A percentile compares a stretch with the other conserved stretches of the same genome.
Evolutionary conservation across 53 echinoderm and acorn worm species (phyloP).

Genomic region (Pentamera pediparva): DNA sequence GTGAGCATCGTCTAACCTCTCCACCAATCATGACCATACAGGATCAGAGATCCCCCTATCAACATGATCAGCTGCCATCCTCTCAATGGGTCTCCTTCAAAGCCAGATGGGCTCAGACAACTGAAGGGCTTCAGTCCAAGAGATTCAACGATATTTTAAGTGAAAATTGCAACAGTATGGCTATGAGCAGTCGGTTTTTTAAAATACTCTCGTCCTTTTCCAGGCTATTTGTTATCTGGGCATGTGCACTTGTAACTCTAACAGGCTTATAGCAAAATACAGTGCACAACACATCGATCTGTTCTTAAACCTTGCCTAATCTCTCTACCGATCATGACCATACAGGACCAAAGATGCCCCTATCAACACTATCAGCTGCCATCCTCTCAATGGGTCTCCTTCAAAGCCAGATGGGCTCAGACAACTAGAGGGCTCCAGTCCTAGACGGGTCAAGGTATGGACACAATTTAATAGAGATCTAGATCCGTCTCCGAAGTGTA

Average conservation of each 20-base stretch:
- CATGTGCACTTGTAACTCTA: not conserved
- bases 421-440: slow-evolving; percentile 13
- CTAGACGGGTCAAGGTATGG: slow-evolving; percentile 18
- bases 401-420: slow-evolving; percentile 43
- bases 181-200: too few relatives aligned
- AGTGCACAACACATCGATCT: not conserved
- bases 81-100: slow-evolving; percentile 63
- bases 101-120: slow-evolving; percentile 45
- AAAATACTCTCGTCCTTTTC: too few relatives aligned
- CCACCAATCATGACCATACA: too few relatives aligned
- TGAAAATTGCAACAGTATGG: too few relatives aligned
- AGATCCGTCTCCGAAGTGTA: too few relatives aligned
- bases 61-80: slow-evolving; percentile 79
- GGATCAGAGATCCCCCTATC: slow-evolving; percentile 61
- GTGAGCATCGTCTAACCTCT: too few relatives aligned
- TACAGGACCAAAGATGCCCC: slow-evolving; percentile 69
- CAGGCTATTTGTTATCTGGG: too few relatives aligned
- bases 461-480: too few relatives aligned
- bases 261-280: not conserved
- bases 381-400: slow-evolving; percentile 76
- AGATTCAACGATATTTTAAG: too few relatives aligned
- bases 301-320: too few relatives aligned
- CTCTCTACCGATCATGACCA: too few relatives aligned
- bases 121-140: slow-evolving; percentile 12
- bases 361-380: slow-evolving; percentile 71